Evolutionary conservation across 2,113 vertebrate species (phyloP).

Genomic region (Etheostoma spectabile): DNA sequence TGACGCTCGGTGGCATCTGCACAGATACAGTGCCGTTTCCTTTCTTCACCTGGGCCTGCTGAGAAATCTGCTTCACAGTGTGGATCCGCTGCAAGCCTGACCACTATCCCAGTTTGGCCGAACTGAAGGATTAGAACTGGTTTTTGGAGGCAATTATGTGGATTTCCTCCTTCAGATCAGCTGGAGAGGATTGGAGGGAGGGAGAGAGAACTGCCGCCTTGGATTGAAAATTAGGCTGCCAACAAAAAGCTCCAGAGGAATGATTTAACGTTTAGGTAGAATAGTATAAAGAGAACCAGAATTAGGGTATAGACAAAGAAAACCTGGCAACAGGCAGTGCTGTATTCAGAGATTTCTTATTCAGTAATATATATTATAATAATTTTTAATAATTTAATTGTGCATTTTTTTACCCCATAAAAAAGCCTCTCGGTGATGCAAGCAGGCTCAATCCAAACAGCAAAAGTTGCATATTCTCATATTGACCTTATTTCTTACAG

Average conservation of each 20-base stretch:
- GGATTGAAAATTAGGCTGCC: too few relatives aligned
- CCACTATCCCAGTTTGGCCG: slow-evolving; percentile 42
- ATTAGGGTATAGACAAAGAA: slow-evolving; percentile 33
- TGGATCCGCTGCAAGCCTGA: too few relatives aligned
- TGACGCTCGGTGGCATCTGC: neutral
- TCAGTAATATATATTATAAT: neutral
- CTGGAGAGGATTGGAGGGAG: slow-evolving; percentile 5
- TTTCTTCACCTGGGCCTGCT: slow-evolving; percentile 57
- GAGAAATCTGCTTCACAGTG: too few relatives aligned
- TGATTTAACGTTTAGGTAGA: slow-evolving; percentile 55
- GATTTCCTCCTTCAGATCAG: slow-evolving; percentile 71
- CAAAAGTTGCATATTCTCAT: neutral
- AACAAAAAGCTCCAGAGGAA: slow-evolving; percentile 48
- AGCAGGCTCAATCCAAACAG: neutral
- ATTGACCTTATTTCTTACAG: slow-evolving; percentile 1
- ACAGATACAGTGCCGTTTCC: neutral
- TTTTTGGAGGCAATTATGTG: slow-evolving; percentile 78
- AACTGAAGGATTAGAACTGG: slow-evolving; percentile 67
- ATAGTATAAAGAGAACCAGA: slow-evolving; percentile 35
- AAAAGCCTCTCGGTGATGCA: neutral
- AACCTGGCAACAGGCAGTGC: slow-evolving; percentile 2
- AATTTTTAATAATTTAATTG: neutral
- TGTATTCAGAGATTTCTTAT: slow-evolving; percentile 20
- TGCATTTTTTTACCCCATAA: neutral
- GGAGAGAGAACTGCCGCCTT: slow-evolving; percentile 30